Conservation (phyloP, 2,113 vertebrate species). For the Ceyx margarethae region DNA sequence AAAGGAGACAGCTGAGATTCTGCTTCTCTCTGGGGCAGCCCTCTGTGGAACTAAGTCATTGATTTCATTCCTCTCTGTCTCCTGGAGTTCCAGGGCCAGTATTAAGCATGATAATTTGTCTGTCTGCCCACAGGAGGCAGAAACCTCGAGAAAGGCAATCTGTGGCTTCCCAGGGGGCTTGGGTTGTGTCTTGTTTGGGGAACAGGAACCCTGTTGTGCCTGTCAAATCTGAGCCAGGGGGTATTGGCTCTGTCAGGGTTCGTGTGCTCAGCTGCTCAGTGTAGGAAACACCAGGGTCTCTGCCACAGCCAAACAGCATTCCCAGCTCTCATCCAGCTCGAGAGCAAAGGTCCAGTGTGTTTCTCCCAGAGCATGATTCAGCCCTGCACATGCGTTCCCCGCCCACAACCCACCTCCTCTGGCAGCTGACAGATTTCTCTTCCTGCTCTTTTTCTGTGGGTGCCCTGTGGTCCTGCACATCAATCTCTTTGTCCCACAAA, state of each 20-base stretch:
- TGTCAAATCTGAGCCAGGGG: not conserved
- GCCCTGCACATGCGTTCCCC: fast-evolving
- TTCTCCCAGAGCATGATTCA: not conserved
- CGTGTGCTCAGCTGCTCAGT: not conserved
- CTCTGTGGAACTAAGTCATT: not conserved
- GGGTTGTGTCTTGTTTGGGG: not conserved
- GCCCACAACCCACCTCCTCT: not conserved
- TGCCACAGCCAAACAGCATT: not conserved
- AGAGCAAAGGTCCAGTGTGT: not conserved
- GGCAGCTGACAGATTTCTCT: not conserved
- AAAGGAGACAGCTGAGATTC: not conserved
- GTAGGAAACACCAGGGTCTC: fast-evolving
- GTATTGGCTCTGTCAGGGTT: not conserved
- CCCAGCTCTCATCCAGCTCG: not conserved
- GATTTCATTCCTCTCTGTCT: not conserved
- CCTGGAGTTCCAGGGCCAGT: not conserved
- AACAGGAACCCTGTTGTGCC: not conserved
- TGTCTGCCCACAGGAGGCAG: not conserved
- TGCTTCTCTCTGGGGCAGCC: not conserved
- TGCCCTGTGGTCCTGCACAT: not conserved
- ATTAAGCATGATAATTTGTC: not conserved
- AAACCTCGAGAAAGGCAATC: not conserved
- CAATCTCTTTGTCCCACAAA: not conserved
- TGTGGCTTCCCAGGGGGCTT: not conserved
- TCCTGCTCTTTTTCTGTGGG: not conserved